A percentile compares a stretch with the other conserved stretches of the same genome.
Conservation (phyloP, 2,113 vertebrate species). For the Trochalopteron elliotii region DNA sequence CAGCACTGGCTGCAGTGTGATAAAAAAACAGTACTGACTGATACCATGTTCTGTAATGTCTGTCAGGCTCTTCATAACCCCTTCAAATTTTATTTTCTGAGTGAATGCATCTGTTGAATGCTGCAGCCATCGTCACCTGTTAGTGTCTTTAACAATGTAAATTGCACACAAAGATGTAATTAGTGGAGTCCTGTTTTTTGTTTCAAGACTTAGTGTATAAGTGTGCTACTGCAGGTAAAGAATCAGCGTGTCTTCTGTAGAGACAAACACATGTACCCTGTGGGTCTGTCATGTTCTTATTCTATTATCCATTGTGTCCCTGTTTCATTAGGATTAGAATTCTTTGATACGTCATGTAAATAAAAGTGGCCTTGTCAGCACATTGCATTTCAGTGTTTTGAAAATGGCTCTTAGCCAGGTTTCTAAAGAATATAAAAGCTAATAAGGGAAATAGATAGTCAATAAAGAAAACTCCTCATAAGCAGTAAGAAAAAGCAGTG, state of each 20-base stretch:
- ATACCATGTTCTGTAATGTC: neutral
- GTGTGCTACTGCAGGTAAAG: neutral
- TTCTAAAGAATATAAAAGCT: neutral
- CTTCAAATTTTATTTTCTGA: neutral
- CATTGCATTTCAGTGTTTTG: neutral
- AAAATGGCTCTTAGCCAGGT: neutral
- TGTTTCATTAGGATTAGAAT: neutral
- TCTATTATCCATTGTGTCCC: neutral
- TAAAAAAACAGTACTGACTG: neutral
- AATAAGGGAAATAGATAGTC: neutral
- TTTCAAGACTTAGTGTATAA: neutral
- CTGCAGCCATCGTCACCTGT: neutral
- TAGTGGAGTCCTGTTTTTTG: neutral
- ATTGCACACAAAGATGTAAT: neutral
- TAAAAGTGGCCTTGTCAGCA: neutral
- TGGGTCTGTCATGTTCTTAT: neutral
- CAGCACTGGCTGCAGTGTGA: neutral
- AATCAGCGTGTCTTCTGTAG: neutral
- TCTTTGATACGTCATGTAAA: neutral
- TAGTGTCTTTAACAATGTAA: neutral
- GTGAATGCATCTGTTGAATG: neutral
- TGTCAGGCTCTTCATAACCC: neutral
- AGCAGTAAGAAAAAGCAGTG: neutral
- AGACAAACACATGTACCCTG: neutral
- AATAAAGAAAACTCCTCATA: neutral